Evolutionary conservation across 2,888 invertebrate genomes (phyloP), one percentile per base, ranked within the genome.

Genomic region (Megalurothrips usitatus): DNA sequence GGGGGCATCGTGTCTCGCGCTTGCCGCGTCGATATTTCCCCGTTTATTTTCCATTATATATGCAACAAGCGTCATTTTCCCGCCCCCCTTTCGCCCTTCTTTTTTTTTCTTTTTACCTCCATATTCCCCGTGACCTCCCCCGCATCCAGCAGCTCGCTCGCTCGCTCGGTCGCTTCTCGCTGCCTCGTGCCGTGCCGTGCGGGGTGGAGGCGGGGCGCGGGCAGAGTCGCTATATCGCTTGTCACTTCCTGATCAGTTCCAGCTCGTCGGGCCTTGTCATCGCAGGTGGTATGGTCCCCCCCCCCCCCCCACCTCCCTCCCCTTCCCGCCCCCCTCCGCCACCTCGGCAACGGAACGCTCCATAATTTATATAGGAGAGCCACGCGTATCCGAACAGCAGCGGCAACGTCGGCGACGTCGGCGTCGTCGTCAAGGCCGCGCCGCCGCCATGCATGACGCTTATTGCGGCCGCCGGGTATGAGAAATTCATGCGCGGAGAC

Each of bases 381-480:
- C 34, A 43, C 34, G 68, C 68, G 68, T 58, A 58, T 58, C 58
- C 19, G 58, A n/a, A n/a, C 26, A n/a, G n/a, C 23, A 11, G 19
- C 68, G n/a, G n/a, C n/a, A n/a, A n/a, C n/a, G n/a, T n/a, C n/a
- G n/a, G 68, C 23, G 68, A 23, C 68, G 63, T n/a, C 63, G 10
- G 63, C 63, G 63, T n/a, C 19, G 68, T 12, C 68, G 68, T 26
- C 68, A 75, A 75, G 68, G 68, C 23, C 68, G 68, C 12, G 14
- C 34, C 3, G 34, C 58, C 14, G 58, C 14, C 17, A 52, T 75
- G 23, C 26, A 26, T 75, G 68, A 26, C 26, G 68, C 68, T 26
- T 75, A 75, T 75, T 75, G 68, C 68, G 23, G 19, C 58, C 12
- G 52, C 52, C 23, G 23, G 68, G 68, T 75, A 75, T 75, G 68